Conservation (phyloP, 2,797 vertebrate genomes). For the Luscinia luscinia region DNA sequence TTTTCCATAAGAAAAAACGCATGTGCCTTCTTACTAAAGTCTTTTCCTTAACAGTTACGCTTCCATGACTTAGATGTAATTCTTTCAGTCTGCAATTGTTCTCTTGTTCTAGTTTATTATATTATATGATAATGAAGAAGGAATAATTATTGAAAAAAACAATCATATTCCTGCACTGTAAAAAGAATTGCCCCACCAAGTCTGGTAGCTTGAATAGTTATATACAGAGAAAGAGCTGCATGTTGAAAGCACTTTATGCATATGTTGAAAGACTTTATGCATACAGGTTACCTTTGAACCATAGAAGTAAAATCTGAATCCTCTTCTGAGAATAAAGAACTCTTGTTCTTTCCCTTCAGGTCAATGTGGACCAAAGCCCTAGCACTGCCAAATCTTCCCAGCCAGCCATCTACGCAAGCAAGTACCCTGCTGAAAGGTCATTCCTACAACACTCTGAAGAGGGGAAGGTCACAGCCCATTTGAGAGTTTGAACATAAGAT, state of each 20-base stretch:
- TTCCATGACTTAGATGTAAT: not conserved
- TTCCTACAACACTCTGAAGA: slow-evolving; percentile 37
- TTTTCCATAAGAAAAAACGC: not conserved
- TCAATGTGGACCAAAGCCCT: not conserved
- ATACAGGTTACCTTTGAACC: not conserved
- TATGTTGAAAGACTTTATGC: not conserved
- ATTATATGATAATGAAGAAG: not conserved
- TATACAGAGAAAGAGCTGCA: not conserved
- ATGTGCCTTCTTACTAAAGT: not conserved
- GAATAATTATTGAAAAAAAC: not conserved
- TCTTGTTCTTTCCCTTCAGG: slow-evolving; percentile 9
- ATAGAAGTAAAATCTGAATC: slow-evolving; percentile 27
- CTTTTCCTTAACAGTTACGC: not conserved
- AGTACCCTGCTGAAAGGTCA: slow-evolving; percentile 73
- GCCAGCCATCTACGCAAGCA: not conserved
- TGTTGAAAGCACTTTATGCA: not conserved
- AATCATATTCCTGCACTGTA: not conserved
- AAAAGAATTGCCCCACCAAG: not conserved
- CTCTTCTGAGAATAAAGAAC: slow-evolving; percentile 47
- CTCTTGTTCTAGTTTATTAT: not conserved
- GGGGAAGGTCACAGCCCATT: slow-evolving; percentile 55
- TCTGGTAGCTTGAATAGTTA: not conserved
- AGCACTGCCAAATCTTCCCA: not conserved
- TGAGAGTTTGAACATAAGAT: slow-evolving; percentile 66
- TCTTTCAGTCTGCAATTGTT: not conserved